Conservation (phyloP, 2,888 invertebrate species). For the Rhagonycha lutea region DNA sequence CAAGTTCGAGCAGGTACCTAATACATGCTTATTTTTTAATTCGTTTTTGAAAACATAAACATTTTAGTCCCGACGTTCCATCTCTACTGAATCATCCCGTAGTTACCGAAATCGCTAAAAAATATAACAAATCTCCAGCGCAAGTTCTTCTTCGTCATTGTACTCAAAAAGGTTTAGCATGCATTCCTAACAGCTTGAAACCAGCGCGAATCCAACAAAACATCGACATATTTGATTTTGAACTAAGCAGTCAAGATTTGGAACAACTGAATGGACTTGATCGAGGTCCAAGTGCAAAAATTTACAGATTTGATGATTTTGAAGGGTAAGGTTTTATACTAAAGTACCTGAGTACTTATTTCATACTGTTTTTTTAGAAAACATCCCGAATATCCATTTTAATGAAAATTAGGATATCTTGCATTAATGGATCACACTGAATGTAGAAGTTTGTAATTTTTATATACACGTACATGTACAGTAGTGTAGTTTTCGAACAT, state of each 20-base stretch:
- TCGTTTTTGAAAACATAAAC: neutral
- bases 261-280: constrained; percentile 64
- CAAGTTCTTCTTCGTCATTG: constrained; percentile 74
- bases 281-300: constrained; percentile 59
- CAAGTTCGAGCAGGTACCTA: constrained; percentile 58
- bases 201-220: constrained; percentile 74
- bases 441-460: neutral
- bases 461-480: neutral
- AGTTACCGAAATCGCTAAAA: constrained; percentile 57
- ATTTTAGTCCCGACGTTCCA: neutral
- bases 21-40: neutral
- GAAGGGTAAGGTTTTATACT: neutral
- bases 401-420: neutral
- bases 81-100: constrained; percentile 63
- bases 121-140: constrained; percentile 70
- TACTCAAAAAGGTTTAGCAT: constrained; percentile 71
- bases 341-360: neutral
- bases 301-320: neutral
- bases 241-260: constrained; percentile 66
- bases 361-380: neutral
- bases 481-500: neutral
- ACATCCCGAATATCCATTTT: neutral
- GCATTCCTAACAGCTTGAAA: constrained; percentile 86
- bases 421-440: too few relatives aligned
- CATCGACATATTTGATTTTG: constrained; percentile 74